Evolutionary conservation across 2,888 invertebrate species (phyloP).

Genomic region (Sphecodes monilicornis): DNA sequence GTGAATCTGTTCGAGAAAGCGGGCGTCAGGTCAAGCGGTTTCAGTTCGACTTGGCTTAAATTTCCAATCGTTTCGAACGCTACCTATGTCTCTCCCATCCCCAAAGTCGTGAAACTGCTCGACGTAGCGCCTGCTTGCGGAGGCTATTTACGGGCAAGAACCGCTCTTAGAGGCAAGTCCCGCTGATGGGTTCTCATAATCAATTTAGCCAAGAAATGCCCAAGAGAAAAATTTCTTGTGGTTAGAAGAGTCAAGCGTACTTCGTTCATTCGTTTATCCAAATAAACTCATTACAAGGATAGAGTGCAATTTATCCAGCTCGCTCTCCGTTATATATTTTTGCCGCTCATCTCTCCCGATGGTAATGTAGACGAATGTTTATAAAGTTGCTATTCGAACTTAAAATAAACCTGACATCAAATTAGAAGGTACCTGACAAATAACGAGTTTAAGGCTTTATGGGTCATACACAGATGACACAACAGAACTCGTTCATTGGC

Average conservation of each 20-base stretch:
- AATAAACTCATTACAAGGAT: slow-evolving; percentile 1
- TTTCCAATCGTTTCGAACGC: not conserved
- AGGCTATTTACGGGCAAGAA: not conserved
- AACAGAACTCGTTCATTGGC: no score
- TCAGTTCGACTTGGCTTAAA: not conserved
- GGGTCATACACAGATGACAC: no score
- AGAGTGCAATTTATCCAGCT: slow-evolving; percentile 1
- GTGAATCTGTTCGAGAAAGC: not conserved
- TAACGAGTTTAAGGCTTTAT: no score
- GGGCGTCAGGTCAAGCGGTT: not conserved
- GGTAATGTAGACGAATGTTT: not conserved
- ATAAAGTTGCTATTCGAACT: not conserved
- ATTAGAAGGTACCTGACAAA: no score
- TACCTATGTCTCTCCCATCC: not conserved
- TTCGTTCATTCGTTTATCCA: slow-evolving; percentile 1
- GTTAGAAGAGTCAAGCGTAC: not conserved
- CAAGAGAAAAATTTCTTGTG: slow-evolving; percentile 7
- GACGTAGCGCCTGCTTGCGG: not conserved
- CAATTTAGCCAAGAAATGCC: not conserved
- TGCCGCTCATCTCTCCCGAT: not conserved
- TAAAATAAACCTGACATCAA: not conserved
- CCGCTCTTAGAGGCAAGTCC: not conserved
- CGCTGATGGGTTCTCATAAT: slow-evolving; percentile 13
- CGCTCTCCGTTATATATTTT: not conserved
- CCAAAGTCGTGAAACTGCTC: slow-evolving; percentile 1